Evolutionary conservation across 2,113 vertebrate species (phyloP), one percentile per base, ranked within the genome.

Genomic region (Colinus virginianus): DNA sequence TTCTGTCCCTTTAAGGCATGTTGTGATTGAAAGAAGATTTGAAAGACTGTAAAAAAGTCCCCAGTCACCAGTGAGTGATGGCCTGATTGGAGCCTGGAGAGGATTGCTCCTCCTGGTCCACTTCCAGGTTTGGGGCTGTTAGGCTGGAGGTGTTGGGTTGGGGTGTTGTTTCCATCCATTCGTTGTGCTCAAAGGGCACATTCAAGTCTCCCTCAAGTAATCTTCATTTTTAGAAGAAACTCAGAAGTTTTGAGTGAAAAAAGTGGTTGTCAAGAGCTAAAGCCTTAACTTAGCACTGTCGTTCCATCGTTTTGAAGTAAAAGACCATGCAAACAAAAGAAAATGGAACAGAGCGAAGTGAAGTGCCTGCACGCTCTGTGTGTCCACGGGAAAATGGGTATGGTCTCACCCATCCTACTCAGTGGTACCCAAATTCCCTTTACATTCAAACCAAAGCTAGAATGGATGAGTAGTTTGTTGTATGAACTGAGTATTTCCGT

Each of bases 1-100:
- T 97, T 97, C 98, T 98, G 96, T 97, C 97, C 97, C 95, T 98
- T 98, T 97, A 97, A 98, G 97, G 97, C 96, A 96, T 97, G 91
- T 95, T 84, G 93, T 97, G 97, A 97, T 97, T 97, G 97, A 98
- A 97, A 97, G 96, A 94, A 91, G 90, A 92, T 97, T 97, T 97
- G 95, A 97, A 97, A 97, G 95, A 80, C 90, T 95, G 71, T 96
- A 97, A 97, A 97, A 97, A 97, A 94, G 94, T 97, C 97, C 96
- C 93, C 80, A 87, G 97, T 96, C 97, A 87, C 96, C 95, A 83
- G 77, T 74, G 84, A 97, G 63, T n/a, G 20, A 92, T 94, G 79
- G 87, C 66, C 86, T 49, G 81, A 84, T 87, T 96, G 94, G 91
- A 95, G 69, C 67, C 81, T 87, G 94, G 86, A 95, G 94, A 78